Conservation (phyloP, 2,888 invertebrate species). For the Rhaphigaster nebulosa region DNA sequence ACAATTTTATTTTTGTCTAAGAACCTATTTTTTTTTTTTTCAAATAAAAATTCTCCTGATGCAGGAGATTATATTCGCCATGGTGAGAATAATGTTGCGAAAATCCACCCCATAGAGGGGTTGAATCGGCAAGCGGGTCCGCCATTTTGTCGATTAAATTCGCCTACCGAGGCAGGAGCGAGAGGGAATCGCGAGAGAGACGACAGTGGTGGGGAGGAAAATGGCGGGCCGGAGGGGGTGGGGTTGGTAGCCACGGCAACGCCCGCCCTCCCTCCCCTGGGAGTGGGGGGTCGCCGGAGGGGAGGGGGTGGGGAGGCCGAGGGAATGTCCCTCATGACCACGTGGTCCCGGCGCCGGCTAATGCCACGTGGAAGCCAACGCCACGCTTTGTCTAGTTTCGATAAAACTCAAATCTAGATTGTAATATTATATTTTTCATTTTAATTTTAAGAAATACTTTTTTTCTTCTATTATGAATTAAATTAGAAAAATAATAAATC, state of each 20-base stretch:
- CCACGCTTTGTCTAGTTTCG: slow-evolving; percentile 29
- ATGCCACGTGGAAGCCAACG: neutral
- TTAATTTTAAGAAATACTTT: neutral
- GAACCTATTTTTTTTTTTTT: neutral
- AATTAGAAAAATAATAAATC: too few relatives aligned
- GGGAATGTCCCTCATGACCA: slow-evolving; percentile 9
- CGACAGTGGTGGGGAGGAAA: slow-evolving; percentile 40
- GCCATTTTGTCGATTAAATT: slow-evolving; percentile 56
- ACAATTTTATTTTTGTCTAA: neutral
- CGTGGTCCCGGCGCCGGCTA: neutral
- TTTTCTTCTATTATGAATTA: too few relatives aligned
- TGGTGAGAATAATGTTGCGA: neutral
- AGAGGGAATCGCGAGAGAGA: neutral
- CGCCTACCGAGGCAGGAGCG: neutral
- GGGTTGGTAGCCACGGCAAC: slow-evolving; percentile 28
- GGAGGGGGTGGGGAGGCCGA: neutral
- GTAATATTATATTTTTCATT: neutral
- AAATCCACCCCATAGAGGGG: slow-evolving; percentile 27
- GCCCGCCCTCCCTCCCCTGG: neutral
- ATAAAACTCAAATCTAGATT: neutral
- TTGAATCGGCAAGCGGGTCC: neutral
- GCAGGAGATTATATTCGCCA: neutral
- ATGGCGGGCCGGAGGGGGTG: slow-evolving; percentile 40
- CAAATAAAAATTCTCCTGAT: neutral
- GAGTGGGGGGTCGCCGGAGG: neutral